Conservation (phyloP, 2,888 invertebrate species). For the Pasiphila rectangulata region DNA sequence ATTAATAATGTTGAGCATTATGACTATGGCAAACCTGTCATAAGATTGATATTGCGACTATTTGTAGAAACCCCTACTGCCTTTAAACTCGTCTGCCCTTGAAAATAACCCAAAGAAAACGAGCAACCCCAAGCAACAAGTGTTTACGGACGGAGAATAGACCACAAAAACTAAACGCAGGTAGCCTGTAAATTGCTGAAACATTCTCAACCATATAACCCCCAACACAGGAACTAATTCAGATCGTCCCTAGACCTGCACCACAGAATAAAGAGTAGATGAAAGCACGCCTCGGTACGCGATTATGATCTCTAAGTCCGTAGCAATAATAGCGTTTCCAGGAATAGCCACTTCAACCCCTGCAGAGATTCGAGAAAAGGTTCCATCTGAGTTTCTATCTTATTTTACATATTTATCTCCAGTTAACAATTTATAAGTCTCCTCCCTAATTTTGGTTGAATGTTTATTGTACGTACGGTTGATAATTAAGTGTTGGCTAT, state of each 20-base stretch:
- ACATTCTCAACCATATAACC: constrained; percentile 63
- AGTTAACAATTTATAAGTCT: constrained; percentile 14
- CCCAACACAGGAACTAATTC: constrained; percentile 64
- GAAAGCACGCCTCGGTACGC: constrained; percentile 41
- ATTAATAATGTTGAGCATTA: background rate
- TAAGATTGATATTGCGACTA: background rate
- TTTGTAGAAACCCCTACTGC: constrained; percentile 17
- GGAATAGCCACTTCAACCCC: constrained; percentile 55
- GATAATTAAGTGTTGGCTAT: background rate
- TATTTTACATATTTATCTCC: constrained; percentile 34
- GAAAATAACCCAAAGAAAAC: constrained; percentile 50
- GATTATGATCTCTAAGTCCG: constrained; percentile 54
- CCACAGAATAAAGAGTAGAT: constrained; percentile 14
- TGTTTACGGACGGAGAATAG: constrained; percentile 68
- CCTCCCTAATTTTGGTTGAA: constrained; percentile 9
- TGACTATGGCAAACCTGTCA: background rate
- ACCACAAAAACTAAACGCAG: constrained; percentile 72
- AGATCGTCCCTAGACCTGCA: background rate
- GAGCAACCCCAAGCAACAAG: constrained; percentile 73
- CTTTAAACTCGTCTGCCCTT: constrained; percentile 33
- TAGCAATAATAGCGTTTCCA: constrained; percentile 36
- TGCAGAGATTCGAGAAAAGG: constrained; percentile 65
- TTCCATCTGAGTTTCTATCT: constrained; percentile 37
- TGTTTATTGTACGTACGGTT: background rate
- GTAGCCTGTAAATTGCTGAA: constrained; percentile 53